phyloP scores from a whole-genome alignment of 37 sponge, comb jelly and placozoan species.

The Theonella swinhoei region DNA sequence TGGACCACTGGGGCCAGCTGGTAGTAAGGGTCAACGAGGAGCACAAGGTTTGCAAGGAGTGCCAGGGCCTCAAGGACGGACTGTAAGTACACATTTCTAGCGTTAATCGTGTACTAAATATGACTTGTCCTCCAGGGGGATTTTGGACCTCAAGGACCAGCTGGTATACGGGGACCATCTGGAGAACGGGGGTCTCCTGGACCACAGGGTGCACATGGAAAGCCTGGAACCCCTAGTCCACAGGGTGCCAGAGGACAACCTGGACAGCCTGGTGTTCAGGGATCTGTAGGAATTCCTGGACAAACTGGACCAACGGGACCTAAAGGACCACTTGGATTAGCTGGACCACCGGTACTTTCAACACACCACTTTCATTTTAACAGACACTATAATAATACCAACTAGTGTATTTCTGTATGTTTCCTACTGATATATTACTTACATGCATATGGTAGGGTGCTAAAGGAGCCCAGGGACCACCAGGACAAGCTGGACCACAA shows the following conservation, averaged over 20 bases:
- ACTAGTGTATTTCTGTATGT: neutral
- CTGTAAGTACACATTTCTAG: constrained; percentile 3
- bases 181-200: constrained; percentile 16
- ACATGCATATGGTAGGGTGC: constrained; percentile 30
- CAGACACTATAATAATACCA: neutral
- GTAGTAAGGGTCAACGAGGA: constrained; percentile 42
- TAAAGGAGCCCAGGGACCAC: constrained; percentile 61
- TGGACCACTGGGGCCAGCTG: constrained; percentile 44
- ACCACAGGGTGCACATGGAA: neutral
- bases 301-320: constrained; percentile 39
- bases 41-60: constrained; percentile 31
- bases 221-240: constrained; percentile 23
- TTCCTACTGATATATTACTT: neutral
- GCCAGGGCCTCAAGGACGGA: constrained; percentile 36
- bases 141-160: constrained; percentile 33
- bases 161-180: constrained; percentile 24
- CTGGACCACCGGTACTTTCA: constrained; percentile 14
- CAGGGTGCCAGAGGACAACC: neutral
- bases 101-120: neutral
- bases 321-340: constrained; percentile 47
- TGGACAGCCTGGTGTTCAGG: neutral
- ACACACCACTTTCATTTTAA: neutral
- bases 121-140: neutral
- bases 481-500: constrained; percentile 61
- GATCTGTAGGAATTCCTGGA: constrained; percentile 19